Percentiles rank a stretch among this genome's conserved stretches.
phyloP scores from a whole-genome alignment of 2,888 invertebrate genomes.

The Diarsia dahlii region DNA sequence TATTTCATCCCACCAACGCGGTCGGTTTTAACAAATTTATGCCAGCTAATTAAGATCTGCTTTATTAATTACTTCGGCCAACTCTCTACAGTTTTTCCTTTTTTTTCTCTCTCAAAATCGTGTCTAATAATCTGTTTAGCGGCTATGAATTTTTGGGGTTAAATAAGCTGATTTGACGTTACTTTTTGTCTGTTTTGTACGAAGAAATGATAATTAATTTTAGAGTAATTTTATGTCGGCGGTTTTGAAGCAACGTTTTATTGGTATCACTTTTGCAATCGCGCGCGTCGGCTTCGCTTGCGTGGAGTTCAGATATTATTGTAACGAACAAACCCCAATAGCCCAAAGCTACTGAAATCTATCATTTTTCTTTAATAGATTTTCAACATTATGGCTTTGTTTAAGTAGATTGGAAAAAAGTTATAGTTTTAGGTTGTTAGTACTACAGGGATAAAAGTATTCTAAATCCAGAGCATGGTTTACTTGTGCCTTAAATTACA shows the following conservation, averaged over 20 bases:
- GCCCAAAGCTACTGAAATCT: too few relatives aligned
- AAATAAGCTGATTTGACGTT: slow-evolving; percentile 45
- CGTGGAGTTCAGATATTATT: background rate
- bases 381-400: too few relatives aligned
- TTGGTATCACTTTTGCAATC: fast-evolving
- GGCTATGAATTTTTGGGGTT: slow-evolving; percentile 41
- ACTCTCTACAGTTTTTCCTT: slow-evolving; percentile 66
- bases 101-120: slow-evolving; percentile 60
- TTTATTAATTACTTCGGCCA: slow-evolving; percentile 82
- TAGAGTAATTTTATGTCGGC: slow-evolving; percentile 9
- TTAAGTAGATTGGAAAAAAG: too few relatives aligned
- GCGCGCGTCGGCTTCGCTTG: background rate
- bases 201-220: slow-evolving; percentile 4
- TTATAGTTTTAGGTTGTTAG: too few relatives aligned
- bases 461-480: background rate
- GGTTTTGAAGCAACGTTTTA: background rate
- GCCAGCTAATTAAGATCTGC: slow-evolving; percentile 81
- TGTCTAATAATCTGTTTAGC: slow-evolving; percentile 62
- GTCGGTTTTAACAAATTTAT: slow-evolving; percentile 80
- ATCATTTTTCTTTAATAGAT: too few relatives aligned
- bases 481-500: background rate
- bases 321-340: too few relatives aligned
- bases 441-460: background rate
- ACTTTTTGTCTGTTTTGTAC: slow-evolving; percentile 20
- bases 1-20: slow-evolving; percentile 54